Conservation (phyloP, 2,797 vertebrate genomes). For the Cirrhinus molitorella region DNA sequence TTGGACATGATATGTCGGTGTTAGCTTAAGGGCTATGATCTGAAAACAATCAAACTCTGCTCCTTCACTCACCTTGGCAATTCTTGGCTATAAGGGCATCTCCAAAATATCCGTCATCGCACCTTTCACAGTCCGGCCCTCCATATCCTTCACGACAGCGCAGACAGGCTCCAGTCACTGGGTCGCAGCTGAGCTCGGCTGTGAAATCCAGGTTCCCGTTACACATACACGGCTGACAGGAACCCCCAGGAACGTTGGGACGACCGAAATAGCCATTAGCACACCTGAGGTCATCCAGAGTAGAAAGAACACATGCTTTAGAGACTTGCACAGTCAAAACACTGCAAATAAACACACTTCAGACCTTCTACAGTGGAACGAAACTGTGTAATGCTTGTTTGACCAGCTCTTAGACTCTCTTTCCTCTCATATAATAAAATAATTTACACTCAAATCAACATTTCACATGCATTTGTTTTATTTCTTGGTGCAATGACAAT, state of each 20-base stretch:
- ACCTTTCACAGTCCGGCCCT: constrained; percentile 86
- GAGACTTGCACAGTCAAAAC: no score
- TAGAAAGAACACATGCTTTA: not conserved
- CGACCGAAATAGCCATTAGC: constrained; percentile 91
- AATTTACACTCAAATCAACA: no score
- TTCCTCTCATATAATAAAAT: not conserved
- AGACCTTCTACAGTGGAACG: not conserved
- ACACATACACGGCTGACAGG: constrained; percentile 89
- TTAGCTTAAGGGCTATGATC: not conserved
- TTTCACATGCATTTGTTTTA: not conserved
- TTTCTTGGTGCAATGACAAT: not conserved
- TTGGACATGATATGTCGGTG: not conserved
- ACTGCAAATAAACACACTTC: not conserved
- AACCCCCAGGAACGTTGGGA: constrained; percentile 85
- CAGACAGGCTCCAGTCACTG: constrained; percentile 91
- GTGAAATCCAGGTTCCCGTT: constrained; percentile 92
- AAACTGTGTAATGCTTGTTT: not conserved
- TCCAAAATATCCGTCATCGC: constrained; percentile 91
- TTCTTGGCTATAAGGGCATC: constrained; percentile 86
- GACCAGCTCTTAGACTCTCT: not conserved
- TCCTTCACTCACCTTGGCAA: constrained; percentile 89
- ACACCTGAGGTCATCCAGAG: constrained; percentile 80
- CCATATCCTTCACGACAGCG: constrained; percentile 89
- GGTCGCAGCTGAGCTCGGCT: constrained; percentile 88
- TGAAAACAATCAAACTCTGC: not conserved